phyloP scores from a whole-genome alignment of 2,113 vertebrate species.

The Macaca mulatta region DNA sequence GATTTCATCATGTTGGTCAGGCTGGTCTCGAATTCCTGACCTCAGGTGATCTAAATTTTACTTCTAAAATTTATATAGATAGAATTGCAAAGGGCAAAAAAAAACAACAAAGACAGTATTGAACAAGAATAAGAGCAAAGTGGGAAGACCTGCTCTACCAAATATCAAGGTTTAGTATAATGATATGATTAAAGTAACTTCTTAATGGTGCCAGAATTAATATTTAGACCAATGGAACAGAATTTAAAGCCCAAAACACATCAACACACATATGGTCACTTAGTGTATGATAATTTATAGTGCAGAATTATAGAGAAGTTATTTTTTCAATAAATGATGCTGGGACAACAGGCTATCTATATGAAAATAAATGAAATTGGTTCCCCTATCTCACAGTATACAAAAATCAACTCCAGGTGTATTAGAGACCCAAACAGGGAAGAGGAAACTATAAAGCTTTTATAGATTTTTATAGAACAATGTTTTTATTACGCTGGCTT shows the following conservation, averaged over 20 bases:
- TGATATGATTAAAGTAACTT: not conserved
- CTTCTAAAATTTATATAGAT: not conserved
- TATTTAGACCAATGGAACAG: not conserved
- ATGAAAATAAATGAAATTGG: not conserved
- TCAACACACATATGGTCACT: not conserved
- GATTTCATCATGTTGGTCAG: too few relatives aligned
- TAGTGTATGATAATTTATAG: not conserved
- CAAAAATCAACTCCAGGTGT: not conserved
- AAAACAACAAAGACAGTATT: not conserved
- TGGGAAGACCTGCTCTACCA: not conserved
- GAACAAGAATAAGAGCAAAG: not conserved
- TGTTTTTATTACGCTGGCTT: not conserved
- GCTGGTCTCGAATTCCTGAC: too few relatives aligned
- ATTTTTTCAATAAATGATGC: not conserved
- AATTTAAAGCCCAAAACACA: not conserved
- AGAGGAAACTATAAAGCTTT: not conserved
- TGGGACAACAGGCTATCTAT: not conserved
- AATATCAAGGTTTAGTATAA: not conserved
- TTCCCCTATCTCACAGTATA: not conserved
- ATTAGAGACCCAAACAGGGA: not conserved
- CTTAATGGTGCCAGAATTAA: not conserved
- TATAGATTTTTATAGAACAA: not conserved
- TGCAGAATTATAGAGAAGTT: not conserved
- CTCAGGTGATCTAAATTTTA: not conserved
- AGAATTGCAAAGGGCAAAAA: not conserved